Percentiles rank a stretch among this genome's conserved stretches.
phyloP scores from a whole-genome alignment of 2,797 vertebrate genomes.

The Xenentodon cancila region DNA sequence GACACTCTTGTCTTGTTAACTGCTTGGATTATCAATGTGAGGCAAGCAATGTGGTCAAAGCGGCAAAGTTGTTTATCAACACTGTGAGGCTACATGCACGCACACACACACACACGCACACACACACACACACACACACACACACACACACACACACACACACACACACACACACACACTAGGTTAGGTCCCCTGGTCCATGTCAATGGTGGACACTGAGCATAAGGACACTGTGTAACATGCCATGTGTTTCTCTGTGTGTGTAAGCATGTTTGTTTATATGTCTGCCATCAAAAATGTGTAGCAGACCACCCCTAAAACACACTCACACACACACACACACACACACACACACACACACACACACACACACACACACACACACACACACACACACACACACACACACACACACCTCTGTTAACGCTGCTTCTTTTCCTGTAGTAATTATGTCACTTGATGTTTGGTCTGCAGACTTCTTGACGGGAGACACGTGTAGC shows the following conservation, averaged over 20 bases:
- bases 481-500: slow-evolving; percentile 40
- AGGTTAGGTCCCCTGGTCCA: slow-evolving; percentile 11
- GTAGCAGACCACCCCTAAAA: slow-evolving; percentile 29
- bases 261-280: slow-evolving; percentile 41
- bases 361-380: too few relatives aligned
- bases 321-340: too few relatives aligned
- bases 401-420: slow-evolving; percentile 35
- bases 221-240: slow-evolving; percentile 30
- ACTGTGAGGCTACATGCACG: neutral
- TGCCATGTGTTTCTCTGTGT: slow-evolving; percentile 6
- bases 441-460: slow-evolving; percentile 51
- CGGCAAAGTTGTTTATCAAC: slow-evolving; percentile 44
- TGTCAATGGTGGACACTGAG: slow-evolving; percentile 24
- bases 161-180: too few relatives aligned
- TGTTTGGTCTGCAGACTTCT: slow-evolving; percentile 58
- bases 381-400: slow-evolving; percentile 29
- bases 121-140: too few relatives aligned
- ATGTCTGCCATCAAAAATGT: slow-evolving; percentile 30
- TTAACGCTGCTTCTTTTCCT: slow-evolving; percentile 40
- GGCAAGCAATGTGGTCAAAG: slow-evolving; percentile 51
- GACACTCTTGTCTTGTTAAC: slow-evolving; percentile 55
- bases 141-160: too few relatives aligned
- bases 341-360: too few relatives aligned
- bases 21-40: slow-evolving; percentile 55
- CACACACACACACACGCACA: too few relatives aligned